Percentiles rank a stretch among this genome's conserved stretches.
phyloP scores from a whole-genome alignment of 1,140 invertebrate genomes.

The Thalassaphorura encarpata region DNA sequence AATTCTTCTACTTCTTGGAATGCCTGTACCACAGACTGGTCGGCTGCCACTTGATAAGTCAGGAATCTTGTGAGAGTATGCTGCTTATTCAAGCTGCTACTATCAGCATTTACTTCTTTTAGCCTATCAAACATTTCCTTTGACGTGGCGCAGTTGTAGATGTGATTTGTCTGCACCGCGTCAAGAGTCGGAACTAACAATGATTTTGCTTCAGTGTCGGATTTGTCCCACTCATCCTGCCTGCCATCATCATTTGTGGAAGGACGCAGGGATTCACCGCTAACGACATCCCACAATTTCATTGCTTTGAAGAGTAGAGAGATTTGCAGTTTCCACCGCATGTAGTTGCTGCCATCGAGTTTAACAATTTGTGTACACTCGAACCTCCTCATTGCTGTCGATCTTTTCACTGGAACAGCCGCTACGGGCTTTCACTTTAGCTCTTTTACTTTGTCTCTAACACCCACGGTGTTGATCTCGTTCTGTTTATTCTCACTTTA shows the following conservation, averaged over 20 bases:
- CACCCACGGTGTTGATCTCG: too few relatives aligned
- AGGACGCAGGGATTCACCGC: background rate
- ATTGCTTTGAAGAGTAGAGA: background rate
- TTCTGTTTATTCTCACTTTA: too few relatives aligned
- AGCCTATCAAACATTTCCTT: conserved; percentile 36
- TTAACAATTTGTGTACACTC: background rate
- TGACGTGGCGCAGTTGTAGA: conserved; percentile 34
- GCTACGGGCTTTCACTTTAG: too few relatives aligned
- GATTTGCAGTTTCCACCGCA: conserved; percentile 7
- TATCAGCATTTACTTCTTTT: conserved; percentile 29
- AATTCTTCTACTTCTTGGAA: conserved; percentile 4
- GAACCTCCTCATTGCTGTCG: too few relatives aligned
- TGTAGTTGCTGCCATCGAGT: too few relatives aligned
- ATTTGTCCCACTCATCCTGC: conserved; percentile 24
- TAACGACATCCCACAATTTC: background rate
- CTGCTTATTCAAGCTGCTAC: conserved; percentile 7
- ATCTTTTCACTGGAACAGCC: too few relatives aligned
- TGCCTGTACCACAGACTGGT: background rate
- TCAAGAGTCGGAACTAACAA: conserved; percentile 31
- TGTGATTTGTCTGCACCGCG: conserved; percentile 28
- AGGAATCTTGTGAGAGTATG: conserved; percentile 4
- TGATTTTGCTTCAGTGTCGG: conserved; percentile 29
- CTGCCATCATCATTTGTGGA: background rate
- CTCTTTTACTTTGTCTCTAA: too few relatives aligned
- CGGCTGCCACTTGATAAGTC: background rate